Percentiles rank a stretch among this genome's conserved stretches.
These are phyloP conservation scores for Craniophora ligustri DNA, from an alignment of 2,888 invertebrate species.

Conservation along the genomic window DNA sequence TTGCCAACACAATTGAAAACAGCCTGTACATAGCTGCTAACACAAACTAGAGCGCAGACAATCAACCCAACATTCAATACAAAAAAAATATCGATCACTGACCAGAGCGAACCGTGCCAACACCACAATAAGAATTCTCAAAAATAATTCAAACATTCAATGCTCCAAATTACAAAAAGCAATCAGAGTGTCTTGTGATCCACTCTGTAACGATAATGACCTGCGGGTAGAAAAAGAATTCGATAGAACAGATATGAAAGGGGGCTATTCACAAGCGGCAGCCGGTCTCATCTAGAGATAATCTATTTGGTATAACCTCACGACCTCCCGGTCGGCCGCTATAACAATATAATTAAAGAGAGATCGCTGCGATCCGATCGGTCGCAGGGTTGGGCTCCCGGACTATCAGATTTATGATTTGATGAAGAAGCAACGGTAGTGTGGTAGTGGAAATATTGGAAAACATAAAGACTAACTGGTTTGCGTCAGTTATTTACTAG, in stretches of 20 bases:
- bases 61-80: slow-evolving; percentile 55
- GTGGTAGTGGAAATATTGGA: slow-evolving; percentile 10
- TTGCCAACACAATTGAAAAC: slow-evolving; percentile 22
- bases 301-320: slow-evolving; percentile 88
- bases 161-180: slow-evolving; percentile 80
- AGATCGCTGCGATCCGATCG: slow-evolving; percentile 71
- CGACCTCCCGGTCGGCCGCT: slow-evolving; percentile 80
- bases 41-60: slow-evolving; percentile 49
- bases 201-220: slow-evolving; percentile 76
- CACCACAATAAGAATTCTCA: slow-evolving; percentile 74
- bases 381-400: slow-evolving; percentile 56
- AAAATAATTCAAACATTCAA: slow-evolving; percentile 79
- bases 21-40: slow-evolving; percentile 13
- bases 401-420: slow-evolving; percentile 50
- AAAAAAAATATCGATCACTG: slow-evolving; percentile 61
- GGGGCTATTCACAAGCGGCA: slow-evolving; percentile 68
- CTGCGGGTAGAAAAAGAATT: slow-evolving; percentile 72
- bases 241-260: slow-evolving; percentile 79
- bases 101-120: slow-evolving; percentile 64
- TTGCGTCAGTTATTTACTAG: background rate
- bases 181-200: slow-evolving; percentile 79
- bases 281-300: slow-evolving; percentile 77
- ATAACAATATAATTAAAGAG: slow-evolving; percentile 88
- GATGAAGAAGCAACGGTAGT: slow-evolving; percentile 52
- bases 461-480: slow-evolving; percentile 12